Evolutionary conservation across 2,888 invertebrate genomes (phyloP).

Genomic region (Urechis unicinctus): DNA sequence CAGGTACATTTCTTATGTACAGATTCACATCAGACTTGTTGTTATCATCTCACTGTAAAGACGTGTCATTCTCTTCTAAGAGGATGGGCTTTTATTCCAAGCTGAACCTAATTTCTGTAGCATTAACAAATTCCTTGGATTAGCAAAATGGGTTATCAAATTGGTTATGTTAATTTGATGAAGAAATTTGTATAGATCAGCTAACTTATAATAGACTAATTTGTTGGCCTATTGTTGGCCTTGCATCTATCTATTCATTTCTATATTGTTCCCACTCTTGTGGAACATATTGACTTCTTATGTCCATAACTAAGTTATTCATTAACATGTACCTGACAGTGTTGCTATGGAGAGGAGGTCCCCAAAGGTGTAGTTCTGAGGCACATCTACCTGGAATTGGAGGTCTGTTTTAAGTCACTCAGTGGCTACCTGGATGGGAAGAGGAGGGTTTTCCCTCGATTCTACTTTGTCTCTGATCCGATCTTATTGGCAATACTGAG

Average conservation of each 20-base stretch:
- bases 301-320: not conserved
- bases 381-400: conserved; percentile 47
- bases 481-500: conserved; percentile 45
- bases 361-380: conserved; percentile 46
- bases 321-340: conserved; percentile 25
- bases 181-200: too few species aligned
- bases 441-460: conserved; percentile 44
- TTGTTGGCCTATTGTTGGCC: too few species aligned
- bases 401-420: conserved; percentile 49
- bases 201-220: too few species aligned
- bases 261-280: not conserved
- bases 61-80: too few species aligned
- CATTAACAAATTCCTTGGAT: too few species aligned
- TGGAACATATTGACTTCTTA: too few species aligned
- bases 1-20: conserved; percentile 35
- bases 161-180: too few species aligned
- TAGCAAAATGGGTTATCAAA: too few species aligned
- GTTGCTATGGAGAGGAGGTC: conserved; percentile 49
- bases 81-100: too few species aligned
- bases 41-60: too few species aligned
- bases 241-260: not conserved
- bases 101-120: too few species aligned
- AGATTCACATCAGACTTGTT: too few species aligned
- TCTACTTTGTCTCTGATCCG: conserved; percentile 48
- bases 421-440: conserved; percentile 48